phyloP scores from a whole-genome alignment of 2,113 vertebrate genomes.

The Odontesthes bonariensis region DNA sequence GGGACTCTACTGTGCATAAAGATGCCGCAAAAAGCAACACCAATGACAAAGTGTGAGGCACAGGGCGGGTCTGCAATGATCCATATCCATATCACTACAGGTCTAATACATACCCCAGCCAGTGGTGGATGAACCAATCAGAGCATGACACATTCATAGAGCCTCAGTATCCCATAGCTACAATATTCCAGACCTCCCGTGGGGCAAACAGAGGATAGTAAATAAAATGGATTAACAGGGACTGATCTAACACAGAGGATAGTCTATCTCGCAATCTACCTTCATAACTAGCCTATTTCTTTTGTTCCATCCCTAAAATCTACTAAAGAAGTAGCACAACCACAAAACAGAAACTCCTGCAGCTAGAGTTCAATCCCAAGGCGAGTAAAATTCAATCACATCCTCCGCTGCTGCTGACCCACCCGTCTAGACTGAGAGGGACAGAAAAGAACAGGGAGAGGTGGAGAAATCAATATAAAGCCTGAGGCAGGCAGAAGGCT shows the following conservation, averaged over 20 bases:
- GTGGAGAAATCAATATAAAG: conserved; percentile 16
- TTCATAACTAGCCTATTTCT: neutral
- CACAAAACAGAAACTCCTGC: neutral
- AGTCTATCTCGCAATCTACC: conserved; percentile 15
- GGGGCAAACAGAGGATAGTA: conserved; percentile 28
- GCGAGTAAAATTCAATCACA: conserved; percentile 51
- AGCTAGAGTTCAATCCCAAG: neutral
- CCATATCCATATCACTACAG: conserved; percentile 55
- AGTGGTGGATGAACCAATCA: conserved; percentile 62
- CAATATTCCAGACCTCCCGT: conserved; percentile 57
- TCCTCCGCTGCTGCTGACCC: conserved; percentile 20
- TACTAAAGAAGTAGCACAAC: conserved; percentile 2
- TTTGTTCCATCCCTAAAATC: conserved; percentile 6
- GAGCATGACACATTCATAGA: conserved; percentile 46
- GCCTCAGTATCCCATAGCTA: conserved; percentile 60
- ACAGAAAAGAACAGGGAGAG: conserved; percentile 8
- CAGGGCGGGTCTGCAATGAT: conserved; percentile 51
- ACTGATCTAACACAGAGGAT: conserved; percentile 10
- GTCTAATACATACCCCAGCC: conserved; percentile 47
- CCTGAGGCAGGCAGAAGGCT: conserved; percentile 13
- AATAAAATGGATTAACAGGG: conserved; percentile 54
- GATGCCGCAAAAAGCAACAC: conserved; percentile 13
- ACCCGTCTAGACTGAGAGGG: conserved; percentile 46
- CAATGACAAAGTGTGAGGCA: conserved; percentile 11
- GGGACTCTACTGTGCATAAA: neutral